Conservation (phyloP, 2,113 vertebrate genomes). For the Limnothrissa miodon region DNA sequence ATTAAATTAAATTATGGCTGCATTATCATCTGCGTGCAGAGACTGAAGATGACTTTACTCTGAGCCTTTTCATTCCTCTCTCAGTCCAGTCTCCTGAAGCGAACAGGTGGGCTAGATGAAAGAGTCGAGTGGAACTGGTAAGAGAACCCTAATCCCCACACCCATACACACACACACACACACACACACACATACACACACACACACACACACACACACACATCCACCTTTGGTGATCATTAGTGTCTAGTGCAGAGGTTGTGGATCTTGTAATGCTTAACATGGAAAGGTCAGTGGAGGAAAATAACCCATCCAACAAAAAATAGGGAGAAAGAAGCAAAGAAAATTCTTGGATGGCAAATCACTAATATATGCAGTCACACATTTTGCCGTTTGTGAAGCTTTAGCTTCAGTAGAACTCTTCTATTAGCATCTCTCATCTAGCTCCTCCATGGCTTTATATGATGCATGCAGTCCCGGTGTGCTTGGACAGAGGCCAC, state of each 20-base stretch:
- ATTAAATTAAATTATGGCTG: background rate
- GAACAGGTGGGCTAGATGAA: constrained; percentile 87
- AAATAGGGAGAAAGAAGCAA: background rate
- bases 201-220: background rate
- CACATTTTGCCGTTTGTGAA: background rate
- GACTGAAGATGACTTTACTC: background rate
- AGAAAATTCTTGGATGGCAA: background rate
- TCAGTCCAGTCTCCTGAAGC: constrained; percentile 80
- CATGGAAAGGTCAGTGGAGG: background rate
- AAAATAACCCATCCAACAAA: background rate
- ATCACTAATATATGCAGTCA: background rate
- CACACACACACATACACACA: background rate
- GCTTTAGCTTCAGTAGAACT: background rate
- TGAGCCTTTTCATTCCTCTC: constrained; percentile 33
- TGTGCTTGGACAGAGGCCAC: background rate
- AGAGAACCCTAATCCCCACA: constrained; percentile 33
- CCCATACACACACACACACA: no score
- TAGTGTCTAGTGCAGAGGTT: background rate
- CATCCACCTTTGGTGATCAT: background rate
- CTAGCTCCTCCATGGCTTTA: background rate
- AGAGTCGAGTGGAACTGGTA: constrained; percentile 96
- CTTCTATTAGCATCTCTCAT: background rate
- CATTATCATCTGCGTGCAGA: background rate
- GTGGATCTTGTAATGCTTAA: background rate
- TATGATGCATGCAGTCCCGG: background rate